Conservation (phyloP, 2,797 vertebrate species). For the Epinephelus awoara region DNA sequence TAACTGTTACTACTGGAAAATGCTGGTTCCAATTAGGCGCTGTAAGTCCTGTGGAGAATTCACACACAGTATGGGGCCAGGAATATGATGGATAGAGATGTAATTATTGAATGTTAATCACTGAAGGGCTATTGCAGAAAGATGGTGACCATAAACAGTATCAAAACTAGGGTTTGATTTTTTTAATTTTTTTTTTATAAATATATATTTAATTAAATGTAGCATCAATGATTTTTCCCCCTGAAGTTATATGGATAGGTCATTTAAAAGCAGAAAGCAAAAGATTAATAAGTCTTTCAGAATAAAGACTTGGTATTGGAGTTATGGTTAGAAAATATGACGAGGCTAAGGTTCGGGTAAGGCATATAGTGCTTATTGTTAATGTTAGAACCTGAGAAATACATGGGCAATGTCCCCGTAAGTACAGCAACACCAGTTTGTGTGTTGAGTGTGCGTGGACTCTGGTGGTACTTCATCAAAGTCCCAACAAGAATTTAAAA, state of each 20-base stretch:
- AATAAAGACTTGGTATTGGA: neutral
- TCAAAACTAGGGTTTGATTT: neutral
- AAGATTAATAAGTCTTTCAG: too few relatives aligned
- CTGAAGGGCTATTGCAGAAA: neutral
- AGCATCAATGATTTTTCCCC: too few relatives aligned
- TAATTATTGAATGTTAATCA: neutral
- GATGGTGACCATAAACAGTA: neutral
- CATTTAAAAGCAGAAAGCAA: too few relatives aligned
- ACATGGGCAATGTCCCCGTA: neutral
- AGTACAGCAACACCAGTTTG: neutral
- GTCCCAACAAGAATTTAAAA: constrained; percentile 1
- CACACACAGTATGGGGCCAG: too few relatives aligned
- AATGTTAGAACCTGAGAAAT: neutral
- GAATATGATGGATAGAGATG: too few relatives aligned
- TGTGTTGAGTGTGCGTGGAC: neutral
- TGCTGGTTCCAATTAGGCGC: too few relatives aligned
- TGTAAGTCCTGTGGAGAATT: too few relatives aligned
- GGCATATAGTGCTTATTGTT: neutral
- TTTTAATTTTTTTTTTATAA: neutral
- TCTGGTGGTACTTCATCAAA: neutral
- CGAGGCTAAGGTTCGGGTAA: neutral
- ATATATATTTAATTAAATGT: neutral
- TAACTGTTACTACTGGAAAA: too few relatives aligned
- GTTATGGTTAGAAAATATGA: neutral
- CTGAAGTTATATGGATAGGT: too few relatives aligned